These are phyloP conservation scores for Melangyna quadrimaculata DNA, from an alignment of 2,888 invertebrate species.

Conservation along the genomic window DNA sequence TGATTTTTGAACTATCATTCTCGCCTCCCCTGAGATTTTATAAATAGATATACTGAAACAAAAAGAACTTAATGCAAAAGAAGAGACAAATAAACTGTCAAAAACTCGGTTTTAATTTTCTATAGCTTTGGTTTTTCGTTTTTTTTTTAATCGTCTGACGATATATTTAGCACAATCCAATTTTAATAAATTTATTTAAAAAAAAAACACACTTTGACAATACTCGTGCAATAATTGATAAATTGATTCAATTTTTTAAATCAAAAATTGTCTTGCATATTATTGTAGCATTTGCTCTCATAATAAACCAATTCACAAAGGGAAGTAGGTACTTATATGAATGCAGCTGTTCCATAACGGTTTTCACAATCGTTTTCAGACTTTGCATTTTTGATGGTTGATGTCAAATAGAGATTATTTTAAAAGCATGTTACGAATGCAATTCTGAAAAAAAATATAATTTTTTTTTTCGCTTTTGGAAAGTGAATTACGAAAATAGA, in stretches of 20 bases:
- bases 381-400: background rate
- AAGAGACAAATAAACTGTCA: conserved; percentile 42
- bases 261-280: background rate
- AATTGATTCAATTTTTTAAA: background rate
- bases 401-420: background rate
- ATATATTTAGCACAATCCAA: background rate
- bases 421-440: background rate
- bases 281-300: background rate
- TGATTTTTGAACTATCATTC: conserved; percentile 22
- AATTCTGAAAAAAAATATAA: background rate
- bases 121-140: background rate
- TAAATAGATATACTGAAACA: conserved; percentile 43
- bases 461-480: background rate
- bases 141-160: background rate
- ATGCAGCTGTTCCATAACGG: background rate
- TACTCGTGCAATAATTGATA: too few relatives aligned
- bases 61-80: conserved; percentile 42
- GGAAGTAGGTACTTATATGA: background rate
- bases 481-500: conserved; percentile 51
- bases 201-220: background rate
- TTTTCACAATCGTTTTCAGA: background rate
- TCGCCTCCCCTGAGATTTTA: conserved; percentile 53
- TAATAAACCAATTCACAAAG: background rate
- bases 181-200: background rate
- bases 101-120: conserved; percentile 38